Conservation (phyloP, 1,140 invertebrate species). For the Trichoplusia ni region DNA sequence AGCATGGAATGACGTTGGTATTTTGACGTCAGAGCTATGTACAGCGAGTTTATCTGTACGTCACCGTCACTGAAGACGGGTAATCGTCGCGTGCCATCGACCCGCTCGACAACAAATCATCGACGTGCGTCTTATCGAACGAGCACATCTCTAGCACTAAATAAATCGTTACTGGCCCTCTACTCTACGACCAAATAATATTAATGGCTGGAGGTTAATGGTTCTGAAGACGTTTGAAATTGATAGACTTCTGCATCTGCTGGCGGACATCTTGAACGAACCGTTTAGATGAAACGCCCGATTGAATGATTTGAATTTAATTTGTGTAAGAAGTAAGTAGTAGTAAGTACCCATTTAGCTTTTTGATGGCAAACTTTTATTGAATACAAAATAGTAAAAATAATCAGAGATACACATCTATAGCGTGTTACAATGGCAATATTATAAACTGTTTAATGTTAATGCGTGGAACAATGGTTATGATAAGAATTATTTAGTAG, state of each 20-base stretch:
- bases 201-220: conserved; percentile 65
- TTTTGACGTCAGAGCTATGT: no score
- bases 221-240: conserved; percentile 64
- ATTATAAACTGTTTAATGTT: conserved; percentile 22
- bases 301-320: conserved; percentile 56
- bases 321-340: conserved; percentile 11
- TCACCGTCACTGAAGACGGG: conserved; percentile 8
- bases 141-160: conserved; percentile 69
- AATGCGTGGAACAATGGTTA: conserved; percentile 21
- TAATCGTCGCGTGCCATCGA: conserved; percentile 25
- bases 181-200: conserved; percentile 57
- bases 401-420: not conserved
- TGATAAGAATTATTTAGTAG: conserved; percentile 25
- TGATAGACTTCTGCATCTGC: conserved; percentile 59
- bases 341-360: not conserved
- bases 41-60: not conserved
- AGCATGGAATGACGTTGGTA: no score
- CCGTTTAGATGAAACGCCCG: conserved; percentile 37
- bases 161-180: conserved; percentile 60
- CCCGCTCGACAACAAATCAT: conserved; percentile 57
- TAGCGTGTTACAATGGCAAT: conserved; percentile 15
- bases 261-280: conserved; percentile 43
- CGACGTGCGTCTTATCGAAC: conserved; percentile 64
- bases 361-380: not conserved
- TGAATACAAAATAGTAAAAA: not conserved